Evolutionary conservation across 2,113 vertebrate species (phyloP).

Genomic region (Morone chrysops): DNA sequence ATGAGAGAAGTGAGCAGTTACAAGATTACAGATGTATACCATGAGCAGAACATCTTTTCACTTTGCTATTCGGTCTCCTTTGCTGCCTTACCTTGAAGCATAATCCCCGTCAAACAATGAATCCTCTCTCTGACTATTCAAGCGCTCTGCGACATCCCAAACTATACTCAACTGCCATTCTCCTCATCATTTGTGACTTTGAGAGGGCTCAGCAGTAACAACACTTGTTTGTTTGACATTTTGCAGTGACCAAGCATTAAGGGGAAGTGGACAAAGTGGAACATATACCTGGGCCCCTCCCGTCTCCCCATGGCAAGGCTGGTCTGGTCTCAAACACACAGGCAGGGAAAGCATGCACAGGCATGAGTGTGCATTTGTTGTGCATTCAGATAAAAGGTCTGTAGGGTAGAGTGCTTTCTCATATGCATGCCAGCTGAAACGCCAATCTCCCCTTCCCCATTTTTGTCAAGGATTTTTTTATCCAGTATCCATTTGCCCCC

Average conservation of each 20-base stretch:
- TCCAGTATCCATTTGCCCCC: not conserved
- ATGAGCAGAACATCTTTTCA: not conserved
- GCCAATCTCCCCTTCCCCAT: constrained; percentile 21
- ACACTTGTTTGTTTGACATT: constrained; percentile 11
- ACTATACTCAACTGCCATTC: not conserved
- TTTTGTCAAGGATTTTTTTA: constrained; percentile 7
- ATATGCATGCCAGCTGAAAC: constrained; percentile 42
- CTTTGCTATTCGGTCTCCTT: not conserved
- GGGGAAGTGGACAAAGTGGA: constrained; percentile 45
- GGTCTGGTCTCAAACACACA: constrained; percentile 76
- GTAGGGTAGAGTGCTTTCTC: constrained; percentile 21
- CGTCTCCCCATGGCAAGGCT: constrained; percentile 75
- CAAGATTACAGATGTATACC: not conserved
- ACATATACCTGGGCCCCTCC: constrained; percentile 56
- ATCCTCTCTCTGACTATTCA: not conserved
- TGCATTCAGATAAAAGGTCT: constrained; percentile 47
- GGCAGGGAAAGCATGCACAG: constrained; percentile 80
- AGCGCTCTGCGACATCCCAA: not conserved
- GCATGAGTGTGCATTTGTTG: constrained; percentile 65
- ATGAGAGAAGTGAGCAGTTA: not conserved
- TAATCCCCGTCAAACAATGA: not conserved
- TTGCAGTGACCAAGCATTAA: constrained; percentile 59
- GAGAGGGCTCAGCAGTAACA: not conserved
- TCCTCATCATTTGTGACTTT: not conserved
- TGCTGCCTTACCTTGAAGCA: not conserved